A percentile compares a stretch with the other conserved stretches of the same genome.
phyloP scores from a whole-genome alignment of 2,888 invertebrate genomes.

The Ceriagrion tenellum region DNA sequence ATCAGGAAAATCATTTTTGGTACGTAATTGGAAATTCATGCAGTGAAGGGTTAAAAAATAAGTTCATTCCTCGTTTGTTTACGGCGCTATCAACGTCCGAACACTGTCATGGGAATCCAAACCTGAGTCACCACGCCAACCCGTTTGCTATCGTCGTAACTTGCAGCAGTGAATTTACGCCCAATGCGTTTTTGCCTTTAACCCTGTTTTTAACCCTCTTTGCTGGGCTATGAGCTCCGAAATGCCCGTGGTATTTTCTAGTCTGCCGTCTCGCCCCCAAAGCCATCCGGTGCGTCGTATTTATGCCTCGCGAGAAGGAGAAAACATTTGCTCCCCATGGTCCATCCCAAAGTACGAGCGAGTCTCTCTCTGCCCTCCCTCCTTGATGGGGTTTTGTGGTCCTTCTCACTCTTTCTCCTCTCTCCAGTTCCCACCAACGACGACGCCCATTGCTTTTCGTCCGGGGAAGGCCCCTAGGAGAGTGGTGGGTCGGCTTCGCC shows the following conservation, averaged over 20 bases:
- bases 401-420: not conserved
- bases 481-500: not conserved
- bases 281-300: constrained; percentile 47
- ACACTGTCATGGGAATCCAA: too few relatives aligned
- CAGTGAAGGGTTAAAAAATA: too few relatives aligned
- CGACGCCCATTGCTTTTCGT: not conserved
- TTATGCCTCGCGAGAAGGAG: not conserved
- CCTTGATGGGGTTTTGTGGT: constrained; percentile 11
- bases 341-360: not conserved
- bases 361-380: not conserved
- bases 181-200: too few relatives aligned
- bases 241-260: constrained; percentile 55
- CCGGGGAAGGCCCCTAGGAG: not conserved
- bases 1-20: too few relatives aligned
- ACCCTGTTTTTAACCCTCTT: not conserved
- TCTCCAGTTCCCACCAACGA: not conserved
- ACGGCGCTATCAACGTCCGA: too few relatives aligned
- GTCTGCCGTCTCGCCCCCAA: constrained; percentile 10
- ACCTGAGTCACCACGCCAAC: too few relatives aligned
- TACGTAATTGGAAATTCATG: too few relatives aligned
- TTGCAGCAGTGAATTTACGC: too few relatives aligned
- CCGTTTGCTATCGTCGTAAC: too few relatives aligned
- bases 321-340: constrained; percentile 1
- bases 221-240: constrained; percentile 13
- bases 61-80: too few relatives aligned